Conservation (phyloP, 1,140 invertebrate genomes). For the Trinorchestia longiramus region DNA sequence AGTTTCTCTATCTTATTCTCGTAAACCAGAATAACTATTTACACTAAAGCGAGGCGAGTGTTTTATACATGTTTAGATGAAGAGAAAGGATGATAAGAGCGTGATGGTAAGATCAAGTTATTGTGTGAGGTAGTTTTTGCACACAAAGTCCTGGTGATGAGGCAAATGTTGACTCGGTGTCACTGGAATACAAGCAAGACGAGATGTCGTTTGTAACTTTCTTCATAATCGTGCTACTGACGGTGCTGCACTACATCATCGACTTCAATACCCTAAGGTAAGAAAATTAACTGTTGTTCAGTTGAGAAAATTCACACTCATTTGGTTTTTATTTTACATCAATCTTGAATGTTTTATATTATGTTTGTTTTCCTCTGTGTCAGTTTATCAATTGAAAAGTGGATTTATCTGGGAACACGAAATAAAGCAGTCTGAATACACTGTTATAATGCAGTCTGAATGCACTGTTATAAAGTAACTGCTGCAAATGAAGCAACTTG, state of each 20-base stretch:
- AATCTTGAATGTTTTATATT: neutral
- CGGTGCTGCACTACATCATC: neutral
- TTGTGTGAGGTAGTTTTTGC: neutral
- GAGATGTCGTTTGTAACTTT: conserved; percentile 23
- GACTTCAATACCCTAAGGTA: conserved; percentile 31
- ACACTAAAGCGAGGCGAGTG: neutral
- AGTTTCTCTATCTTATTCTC: neutral
- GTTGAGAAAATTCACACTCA: neutral
- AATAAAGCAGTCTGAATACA: too few relatives aligned
- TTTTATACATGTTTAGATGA: neutral
- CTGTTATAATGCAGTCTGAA: too few relatives aligned
- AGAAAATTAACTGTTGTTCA: neutral
- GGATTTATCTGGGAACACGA: neutral
- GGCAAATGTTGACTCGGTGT: neutral
- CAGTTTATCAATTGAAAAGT: neutral
- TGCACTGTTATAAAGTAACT: neutral
- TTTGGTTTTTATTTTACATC: neutral
- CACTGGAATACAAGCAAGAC: neutral
- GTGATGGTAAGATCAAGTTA: neutral
- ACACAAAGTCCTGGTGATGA: neutral
- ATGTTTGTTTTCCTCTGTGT: neutral
- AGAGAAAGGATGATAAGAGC: neutral
- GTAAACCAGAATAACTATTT: neutral
- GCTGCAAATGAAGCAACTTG: neutral
- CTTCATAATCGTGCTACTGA: neutral